Percentiles rank a stretch among this genome's conserved stretches.
Conservation (phyloP, 2,113 vertebrate species). For the Paradoxurus hermaphroditus region DNA sequence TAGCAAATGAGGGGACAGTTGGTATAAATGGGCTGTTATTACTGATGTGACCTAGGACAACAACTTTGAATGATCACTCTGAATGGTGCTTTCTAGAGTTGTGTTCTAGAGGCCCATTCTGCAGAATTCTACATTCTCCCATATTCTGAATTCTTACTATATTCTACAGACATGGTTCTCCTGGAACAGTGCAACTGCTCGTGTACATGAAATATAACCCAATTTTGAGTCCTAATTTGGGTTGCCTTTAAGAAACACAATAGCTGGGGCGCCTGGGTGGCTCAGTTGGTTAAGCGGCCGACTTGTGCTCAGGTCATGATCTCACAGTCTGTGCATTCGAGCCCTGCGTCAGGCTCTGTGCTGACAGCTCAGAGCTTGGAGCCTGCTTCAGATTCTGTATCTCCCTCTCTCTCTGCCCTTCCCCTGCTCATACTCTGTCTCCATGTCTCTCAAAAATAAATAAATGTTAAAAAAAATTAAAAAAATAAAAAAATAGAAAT, state of each 20-base stretch:
- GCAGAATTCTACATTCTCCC: neutral
- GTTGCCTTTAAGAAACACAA: neutral
- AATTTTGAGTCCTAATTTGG: neutral
- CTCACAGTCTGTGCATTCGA: no score
- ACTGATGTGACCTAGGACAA: neutral
- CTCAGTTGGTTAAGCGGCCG: no score
- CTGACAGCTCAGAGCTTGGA: no score
- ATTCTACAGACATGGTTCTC: neutral
- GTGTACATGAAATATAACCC: neutral
- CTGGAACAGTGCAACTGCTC: neutral
- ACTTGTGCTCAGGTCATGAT: no score
- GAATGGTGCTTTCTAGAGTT: neutral
- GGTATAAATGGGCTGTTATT: neutral
- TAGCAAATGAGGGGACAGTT: neutral
- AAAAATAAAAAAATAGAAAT: no score
- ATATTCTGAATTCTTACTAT: neutral
- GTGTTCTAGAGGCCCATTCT: neutral
- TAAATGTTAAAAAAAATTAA: no score
- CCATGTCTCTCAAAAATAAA: no score
- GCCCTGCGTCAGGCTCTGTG: no score
- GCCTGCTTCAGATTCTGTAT: no score
- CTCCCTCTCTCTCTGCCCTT: no score
- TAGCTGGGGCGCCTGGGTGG: no score
- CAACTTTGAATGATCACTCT: neutral
- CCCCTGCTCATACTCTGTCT: no score